phyloP scores from a whole-genome alignment of 1,140 invertebrate species.

The Euschistus heros region DNA sequence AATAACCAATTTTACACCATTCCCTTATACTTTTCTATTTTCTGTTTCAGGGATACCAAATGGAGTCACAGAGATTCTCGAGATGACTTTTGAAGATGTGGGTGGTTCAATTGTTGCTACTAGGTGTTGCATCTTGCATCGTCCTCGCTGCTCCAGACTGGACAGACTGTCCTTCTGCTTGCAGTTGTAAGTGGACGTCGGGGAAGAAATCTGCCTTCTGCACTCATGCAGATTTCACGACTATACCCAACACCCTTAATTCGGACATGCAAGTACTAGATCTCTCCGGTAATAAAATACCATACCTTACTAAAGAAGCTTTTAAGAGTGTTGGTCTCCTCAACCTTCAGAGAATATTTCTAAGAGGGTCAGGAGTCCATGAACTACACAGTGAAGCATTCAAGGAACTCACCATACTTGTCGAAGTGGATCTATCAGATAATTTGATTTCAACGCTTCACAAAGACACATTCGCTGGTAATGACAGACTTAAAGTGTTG shows the following conservation, averaged over 20 bases:
- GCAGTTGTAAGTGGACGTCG: conserved; percentile 76
- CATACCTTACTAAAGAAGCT: conserved; percentile 50
- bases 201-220: conserved; percentile 73
- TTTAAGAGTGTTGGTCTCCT: conserved; percentile 58
- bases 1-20: not conserved
- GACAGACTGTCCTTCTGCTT: conserved; percentile 53
- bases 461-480: conserved; percentile 53
- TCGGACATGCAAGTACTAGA: conserved; percentile 67
- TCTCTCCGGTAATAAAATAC: conserved; percentile 57
- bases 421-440: conserved; percentile 66
- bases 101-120: conserved; percentile 26
- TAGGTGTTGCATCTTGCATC: conserved; percentile 25
- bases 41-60: conserved; percentile 22
- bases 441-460: conserved; percentile 57
- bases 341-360: conserved; percentile 71
- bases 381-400: conserved; percentile 53
- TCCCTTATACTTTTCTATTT: not conserved
- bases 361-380: conserved; percentile 50
- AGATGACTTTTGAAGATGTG: conserved; percentile 29
- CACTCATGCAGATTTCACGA: conserved; percentile 54
- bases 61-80: conserved; percentile 22
- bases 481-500: conserved; percentile 59
- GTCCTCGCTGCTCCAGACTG: conserved; percentile 16
- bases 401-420: conserved; percentile 56
- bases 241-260: conserved; percentile 55